Evolutionary conservation across 2,113 vertebrate genomes (phyloP).

Genomic region (Epinephelus fuscoguttatus): DNA sequence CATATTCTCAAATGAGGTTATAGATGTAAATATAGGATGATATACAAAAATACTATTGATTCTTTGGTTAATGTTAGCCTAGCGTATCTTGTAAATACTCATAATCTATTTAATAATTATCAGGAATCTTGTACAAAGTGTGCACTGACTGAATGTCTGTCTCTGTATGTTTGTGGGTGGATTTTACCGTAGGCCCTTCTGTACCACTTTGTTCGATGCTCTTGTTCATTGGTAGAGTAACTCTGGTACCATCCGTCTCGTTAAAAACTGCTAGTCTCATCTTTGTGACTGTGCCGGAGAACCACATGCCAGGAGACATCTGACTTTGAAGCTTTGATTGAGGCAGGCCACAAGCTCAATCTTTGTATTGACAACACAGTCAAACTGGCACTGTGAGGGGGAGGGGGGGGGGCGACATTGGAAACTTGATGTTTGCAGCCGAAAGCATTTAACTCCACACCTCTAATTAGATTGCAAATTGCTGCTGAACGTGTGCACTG

Average conservation of each 20-base stretch:
- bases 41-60: conserved; percentile 37
- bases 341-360: neutral
- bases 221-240: conserved; percentile 17
- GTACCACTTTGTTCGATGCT: neutral
- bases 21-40: conserved; percentile 53
- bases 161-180: conserved; percentile 44
- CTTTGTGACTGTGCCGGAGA: conserved; percentile 23
- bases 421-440: neutral
- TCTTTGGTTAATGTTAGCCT: conserved; percentile 57
- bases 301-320: conserved; percentile 16
- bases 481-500: conserved; percentile 20
- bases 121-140: conserved; percentile 63
- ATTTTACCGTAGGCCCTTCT: conserved; percentile 22
- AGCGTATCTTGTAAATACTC: conserved; percentile 52
- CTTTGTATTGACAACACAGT: conserved; percentile 15
- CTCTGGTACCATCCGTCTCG: conserved; percentile 15
- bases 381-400: conserved; percentile 4
- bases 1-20: conserved; percentile 47
- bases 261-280: conserved; percentile 35
- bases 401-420: neutral
- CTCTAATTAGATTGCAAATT: conserved; percentile 57
- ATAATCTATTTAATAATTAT: conserved; percentile 63
- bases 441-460: conserved; percentile 39
- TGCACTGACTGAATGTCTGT: conserved; percentile 59
- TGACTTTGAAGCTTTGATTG: conserved; percentile 1